These are phyloP conservation scores for Druceiella hillmani DNA, from an alignment of 2,888 invertebrate genomes.

Conservation along the genomic window DNA sequence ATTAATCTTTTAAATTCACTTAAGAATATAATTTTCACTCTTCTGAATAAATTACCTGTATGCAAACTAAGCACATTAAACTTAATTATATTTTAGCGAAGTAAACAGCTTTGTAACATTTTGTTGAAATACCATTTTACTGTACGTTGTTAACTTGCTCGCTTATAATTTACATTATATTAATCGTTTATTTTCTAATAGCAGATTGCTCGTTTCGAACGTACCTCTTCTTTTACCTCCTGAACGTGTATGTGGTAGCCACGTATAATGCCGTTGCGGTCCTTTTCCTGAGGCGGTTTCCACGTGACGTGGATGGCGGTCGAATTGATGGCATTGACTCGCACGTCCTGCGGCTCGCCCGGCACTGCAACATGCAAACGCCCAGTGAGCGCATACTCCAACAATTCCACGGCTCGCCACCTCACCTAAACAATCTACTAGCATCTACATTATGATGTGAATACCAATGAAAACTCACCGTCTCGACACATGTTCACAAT, in stretches of 20 bases:
- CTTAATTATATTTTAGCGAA: conserved; percentile 3
- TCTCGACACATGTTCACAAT: too few species aligned
- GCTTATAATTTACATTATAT: too few species aligned
- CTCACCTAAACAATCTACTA: conserved; percentile 52
- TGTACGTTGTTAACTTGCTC: too few species aligned
- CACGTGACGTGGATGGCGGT: conserved; percentile 93
- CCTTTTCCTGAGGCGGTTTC: conserved; percentile 88
- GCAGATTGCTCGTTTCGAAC: conserved; percentile 10
- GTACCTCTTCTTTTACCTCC: conserved; percentile 80
- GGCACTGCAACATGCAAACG: conserved; percentile 73
- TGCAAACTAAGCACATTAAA: too few species aligned
- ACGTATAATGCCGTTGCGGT: conserved; percentile 91
- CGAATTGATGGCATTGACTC: conserved; percentile 85
- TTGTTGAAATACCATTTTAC: too few species aligned
- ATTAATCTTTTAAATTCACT: too few species aligned
- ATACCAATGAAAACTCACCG: too few species aligned
- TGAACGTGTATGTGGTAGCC: conserved; percentile 97
- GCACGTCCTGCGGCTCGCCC: conserved; percentile 92
- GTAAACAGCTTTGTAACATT: not conserved
- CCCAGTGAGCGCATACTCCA: conserved; percentile 29
- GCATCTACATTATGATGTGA: too few species aligned
- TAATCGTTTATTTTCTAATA: not conserved
- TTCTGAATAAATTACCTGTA: too few species aligned
- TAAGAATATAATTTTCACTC: too few species aligned
- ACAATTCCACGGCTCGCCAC: conserved; percentile 13